Evolutionary conservation across 2,113 vertebrate genomes (phyloP).

Genomic region (Acanthisitta chloris): DNA sequence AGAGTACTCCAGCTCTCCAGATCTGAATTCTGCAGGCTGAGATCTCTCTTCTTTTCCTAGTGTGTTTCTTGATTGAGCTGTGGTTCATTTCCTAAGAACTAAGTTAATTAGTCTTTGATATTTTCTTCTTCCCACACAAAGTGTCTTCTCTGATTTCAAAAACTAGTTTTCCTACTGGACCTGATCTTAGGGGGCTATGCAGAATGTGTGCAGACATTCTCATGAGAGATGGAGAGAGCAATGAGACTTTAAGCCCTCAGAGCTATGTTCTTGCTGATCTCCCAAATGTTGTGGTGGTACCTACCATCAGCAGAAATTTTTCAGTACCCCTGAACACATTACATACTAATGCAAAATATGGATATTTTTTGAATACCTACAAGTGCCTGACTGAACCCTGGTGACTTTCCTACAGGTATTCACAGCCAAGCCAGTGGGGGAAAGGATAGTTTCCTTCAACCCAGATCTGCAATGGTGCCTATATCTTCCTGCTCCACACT

Average conservation of each 20-base stretch:
- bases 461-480: background rate
- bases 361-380: background rate
- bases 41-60: background rate
- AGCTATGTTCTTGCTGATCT: background rate
- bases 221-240: background rate
- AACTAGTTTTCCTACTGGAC: background rate
- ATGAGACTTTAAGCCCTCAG: background rate
- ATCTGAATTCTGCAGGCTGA: background rate
- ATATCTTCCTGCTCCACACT: background rate
- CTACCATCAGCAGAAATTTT: background rate
- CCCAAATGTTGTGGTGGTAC: background rate
- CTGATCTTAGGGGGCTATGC: background rate
- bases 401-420: background rate
- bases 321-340: background rate
- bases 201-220: background rate
- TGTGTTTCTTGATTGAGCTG: background rate
- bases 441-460: background rate
- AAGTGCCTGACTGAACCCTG: background rate
- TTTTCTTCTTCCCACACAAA: slow-evolving; percentile 2
- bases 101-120: slow-evolving; percentile 4
- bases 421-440: background rate
- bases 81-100: background rate
- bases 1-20: background rate
- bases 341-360: background rate
- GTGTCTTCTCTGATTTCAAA: background rate